Evolutionary conservation across 2,797 vertebrate genomes (phyloP).

Genomic region (Tamandua tetradactyla): DNA sequence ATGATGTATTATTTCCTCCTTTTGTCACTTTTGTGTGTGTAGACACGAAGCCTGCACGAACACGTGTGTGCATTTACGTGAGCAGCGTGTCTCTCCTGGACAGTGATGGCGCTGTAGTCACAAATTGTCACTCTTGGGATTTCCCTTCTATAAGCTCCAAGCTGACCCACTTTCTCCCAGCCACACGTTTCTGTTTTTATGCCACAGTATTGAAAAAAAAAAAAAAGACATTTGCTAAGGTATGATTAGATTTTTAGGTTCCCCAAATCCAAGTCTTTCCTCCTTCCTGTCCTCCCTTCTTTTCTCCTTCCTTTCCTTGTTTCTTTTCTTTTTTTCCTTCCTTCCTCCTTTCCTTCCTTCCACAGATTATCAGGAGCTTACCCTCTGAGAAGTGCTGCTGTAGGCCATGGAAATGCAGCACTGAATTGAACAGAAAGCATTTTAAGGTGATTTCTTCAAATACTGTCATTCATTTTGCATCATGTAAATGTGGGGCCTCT

Average conservation of each 20-base stretch:
- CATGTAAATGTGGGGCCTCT: not conserved
- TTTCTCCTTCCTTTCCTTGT: not conserved
- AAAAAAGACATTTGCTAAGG: not conserved
- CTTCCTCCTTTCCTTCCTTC: not conserved
- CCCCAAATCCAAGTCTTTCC: not conserved
- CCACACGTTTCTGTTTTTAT: not conserved
- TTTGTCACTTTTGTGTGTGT: not conserved
- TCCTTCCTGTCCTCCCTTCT: not conserved
- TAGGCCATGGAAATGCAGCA: not conserved
- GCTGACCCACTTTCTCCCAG: not conserved
- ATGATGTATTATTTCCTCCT: not conserved
- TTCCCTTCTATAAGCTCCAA: not conserved
- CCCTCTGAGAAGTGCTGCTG: not conserved
- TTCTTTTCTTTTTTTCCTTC: not conserved
- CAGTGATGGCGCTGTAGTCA: not conserved
- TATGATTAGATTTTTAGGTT: not conserved
- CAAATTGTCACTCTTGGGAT: not conserved
- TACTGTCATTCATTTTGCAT: not conserved
- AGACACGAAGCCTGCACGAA: not conserved
- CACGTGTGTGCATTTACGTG: not conserved
- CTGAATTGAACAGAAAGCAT: not conserved
- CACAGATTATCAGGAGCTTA: slow-evolving; percentile 6
- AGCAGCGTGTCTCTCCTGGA: not conserved
- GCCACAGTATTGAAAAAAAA: not conserved
- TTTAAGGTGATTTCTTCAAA: slow-evolving; percentile 27